phyloP scores from a whole-genome alignment of 1,140 invertebrate species.

The Trichonephila inaurata region DNA sequence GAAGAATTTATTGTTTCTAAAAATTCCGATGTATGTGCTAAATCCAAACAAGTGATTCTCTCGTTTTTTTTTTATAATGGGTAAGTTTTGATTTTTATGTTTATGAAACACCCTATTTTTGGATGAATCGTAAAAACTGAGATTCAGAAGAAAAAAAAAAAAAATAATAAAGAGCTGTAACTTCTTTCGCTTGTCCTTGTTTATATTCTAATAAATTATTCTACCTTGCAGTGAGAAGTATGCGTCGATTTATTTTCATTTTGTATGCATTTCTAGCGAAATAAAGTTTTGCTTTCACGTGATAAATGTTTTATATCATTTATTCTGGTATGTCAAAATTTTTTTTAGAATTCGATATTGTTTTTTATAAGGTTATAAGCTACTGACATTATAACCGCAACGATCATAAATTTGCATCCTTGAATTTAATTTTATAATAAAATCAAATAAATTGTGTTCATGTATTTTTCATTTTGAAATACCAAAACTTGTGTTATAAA shows the following conservation, averaged over 20 bases:
- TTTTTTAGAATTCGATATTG: neutral
- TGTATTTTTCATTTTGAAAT: too few relatives aligned
- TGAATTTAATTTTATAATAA: too few relatives aligned
- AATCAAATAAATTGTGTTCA: too few relatives aligned
- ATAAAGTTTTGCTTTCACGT: constrained; percentile 35
- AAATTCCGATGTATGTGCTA: neutral
- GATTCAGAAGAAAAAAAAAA: neutral
- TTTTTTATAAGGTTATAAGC: neutral
- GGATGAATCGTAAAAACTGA: constrained; percentile 40
- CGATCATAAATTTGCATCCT: too few relatives aligned
- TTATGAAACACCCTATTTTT: constrained; percentile 45
- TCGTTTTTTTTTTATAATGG: constrained; percentile 27
- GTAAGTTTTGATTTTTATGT: neutral
- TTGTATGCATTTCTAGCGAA: neutral
- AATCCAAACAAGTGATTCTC: neutral
- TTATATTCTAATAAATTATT: constrained; percentile 56
- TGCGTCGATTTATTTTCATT: neutral
- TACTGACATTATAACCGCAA: too few relatives aligned
- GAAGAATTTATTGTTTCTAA: neutral
- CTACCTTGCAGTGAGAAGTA: constrained; percentile 4
- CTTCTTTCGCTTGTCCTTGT: constrained; percentile 39
- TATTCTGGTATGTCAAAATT: neutral
- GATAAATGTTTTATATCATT: neutral
- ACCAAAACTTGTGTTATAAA: too few relatives aligned
- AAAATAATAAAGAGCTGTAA: constrained; percentile 24